phyloP scores from a whole-genome alignment of 2,113 vertebrate genomes.

The Phaethornis superciliosus region DNA sequence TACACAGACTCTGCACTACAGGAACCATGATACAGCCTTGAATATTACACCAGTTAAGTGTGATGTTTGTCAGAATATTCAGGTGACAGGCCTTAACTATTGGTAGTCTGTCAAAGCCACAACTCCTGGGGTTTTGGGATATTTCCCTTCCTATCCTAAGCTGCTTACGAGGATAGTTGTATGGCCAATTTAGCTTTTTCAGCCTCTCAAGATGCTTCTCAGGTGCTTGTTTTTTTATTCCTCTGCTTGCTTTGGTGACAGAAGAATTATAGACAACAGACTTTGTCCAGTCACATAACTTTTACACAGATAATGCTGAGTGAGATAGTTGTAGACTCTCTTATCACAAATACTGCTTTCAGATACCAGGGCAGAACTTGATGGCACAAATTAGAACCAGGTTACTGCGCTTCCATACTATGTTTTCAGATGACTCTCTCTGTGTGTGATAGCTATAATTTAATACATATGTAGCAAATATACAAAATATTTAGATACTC shows the following conservation, averaged over 20 bases:
- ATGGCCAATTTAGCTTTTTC: background rate
- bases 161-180: background rate
- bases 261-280: background rate
- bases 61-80: background rate
- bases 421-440: background rate
- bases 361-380: background rate
- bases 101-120: background rate
- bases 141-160: background rate
- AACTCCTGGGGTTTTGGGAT: background rate
- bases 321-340: fast-evolving
- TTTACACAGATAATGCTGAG: background rate
- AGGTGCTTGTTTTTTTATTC: background rate
- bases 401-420: background rate
- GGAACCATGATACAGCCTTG: background rate
- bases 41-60: background rate
- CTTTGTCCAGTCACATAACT: background rate
- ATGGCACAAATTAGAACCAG: background rate
- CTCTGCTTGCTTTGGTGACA: background rate
- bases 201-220: background rate
- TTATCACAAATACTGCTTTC: background rate
- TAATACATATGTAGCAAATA: background rate
- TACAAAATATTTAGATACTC: background rate
- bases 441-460: background rate
- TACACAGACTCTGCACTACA: background rate
- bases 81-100: background rate